phyloP scores from a whole-genome alignment of 1,140 invertebrate genomes.

The Globodera ellingtonae region DNA sequence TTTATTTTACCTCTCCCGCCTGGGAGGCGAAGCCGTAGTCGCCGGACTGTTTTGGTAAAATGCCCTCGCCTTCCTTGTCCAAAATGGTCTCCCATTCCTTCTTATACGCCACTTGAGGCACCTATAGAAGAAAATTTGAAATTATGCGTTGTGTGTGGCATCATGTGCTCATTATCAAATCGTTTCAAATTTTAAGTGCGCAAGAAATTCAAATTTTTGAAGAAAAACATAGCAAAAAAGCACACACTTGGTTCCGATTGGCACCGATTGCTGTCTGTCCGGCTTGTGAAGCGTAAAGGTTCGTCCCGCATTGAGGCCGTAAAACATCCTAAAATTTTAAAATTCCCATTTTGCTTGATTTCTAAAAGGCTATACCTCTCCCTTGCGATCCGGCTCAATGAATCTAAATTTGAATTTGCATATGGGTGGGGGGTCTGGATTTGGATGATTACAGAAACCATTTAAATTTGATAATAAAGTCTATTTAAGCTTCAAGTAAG shows the following conservation, averaged over 20 bases:
- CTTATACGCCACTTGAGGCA: slow-evolving; percentile 62
- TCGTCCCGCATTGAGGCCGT: slow-evolving; percentile 63
- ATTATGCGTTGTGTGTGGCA: too few species aligned
- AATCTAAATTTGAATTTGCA: slow-evolving; percentile 43
- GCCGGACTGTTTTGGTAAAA: slow-evolving; percentile 63
- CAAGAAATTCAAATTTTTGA: too few species aligned
- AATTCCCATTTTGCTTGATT: background rate
- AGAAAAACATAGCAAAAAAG: too few species aligned
- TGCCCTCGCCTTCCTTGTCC: slow-evolving; percentile 64
- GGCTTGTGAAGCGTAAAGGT: slow-evolving; percentile 62
- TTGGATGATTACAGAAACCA: too few species aligned
- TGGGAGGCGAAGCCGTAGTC: slow-evolving; percentile 64
- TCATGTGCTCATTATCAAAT: too few species aligned
- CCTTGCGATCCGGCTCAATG: slow-evolving; percentile 59
- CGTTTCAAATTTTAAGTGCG: too few species aligned
- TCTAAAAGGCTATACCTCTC: slow-evolving; percentile 40
- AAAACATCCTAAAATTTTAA: slow-evolving; percentile 45
- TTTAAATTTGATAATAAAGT: too few species aligned
- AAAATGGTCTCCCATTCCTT: slow-evolving; percentile 65
- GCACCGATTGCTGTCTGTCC: slow-evolving; percentile 62
- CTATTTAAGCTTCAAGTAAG: too few species aligned
- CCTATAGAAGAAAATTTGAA: slow-evolving; percentile 22
- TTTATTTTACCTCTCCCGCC: slow-evolving; percentile 54
- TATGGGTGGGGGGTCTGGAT: too few species aligned
- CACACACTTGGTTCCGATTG: slow-evolving; percentile 40